Conservation (phyloP, 2,888 invertebrate genomes). For the Ischnura elegans region DNA sequence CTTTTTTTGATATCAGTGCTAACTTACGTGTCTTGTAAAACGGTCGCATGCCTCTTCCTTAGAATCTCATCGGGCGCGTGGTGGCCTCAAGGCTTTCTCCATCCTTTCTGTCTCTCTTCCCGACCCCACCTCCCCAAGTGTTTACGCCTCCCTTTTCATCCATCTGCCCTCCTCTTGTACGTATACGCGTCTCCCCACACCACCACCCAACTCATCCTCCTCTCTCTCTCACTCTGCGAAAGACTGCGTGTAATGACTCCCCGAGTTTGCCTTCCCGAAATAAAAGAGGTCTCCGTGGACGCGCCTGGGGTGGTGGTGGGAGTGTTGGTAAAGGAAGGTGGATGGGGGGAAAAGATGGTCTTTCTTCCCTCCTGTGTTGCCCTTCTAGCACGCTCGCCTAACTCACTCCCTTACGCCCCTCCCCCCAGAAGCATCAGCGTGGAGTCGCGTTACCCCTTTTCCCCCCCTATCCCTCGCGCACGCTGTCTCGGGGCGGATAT, state of each 20-base stretch:
- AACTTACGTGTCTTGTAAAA: no score
- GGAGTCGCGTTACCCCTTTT: not conserved
- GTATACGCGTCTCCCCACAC: not conserved
- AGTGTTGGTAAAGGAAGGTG: not conserved
- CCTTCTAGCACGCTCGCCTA: not conserved
- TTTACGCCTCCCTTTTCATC: not conserved
- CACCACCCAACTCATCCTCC: not conserved
- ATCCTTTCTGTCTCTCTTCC: not conserved
- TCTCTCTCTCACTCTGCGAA: not conserved
- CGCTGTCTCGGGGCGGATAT: no score
- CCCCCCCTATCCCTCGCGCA: no score
- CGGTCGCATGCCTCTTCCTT: no score
- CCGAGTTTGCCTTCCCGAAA: conserved; percentile 36
- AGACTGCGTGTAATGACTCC: conserved; percentile 24
- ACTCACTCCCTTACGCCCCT: not conserved
- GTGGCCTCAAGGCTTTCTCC: not conserved
- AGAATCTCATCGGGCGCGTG: no score
- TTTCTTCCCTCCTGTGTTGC: not conserved
- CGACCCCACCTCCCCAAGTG: not conserved
- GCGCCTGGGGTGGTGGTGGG: not conserved
- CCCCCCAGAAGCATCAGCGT: not conserved
- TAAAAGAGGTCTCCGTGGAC: conserved; percentile 11
- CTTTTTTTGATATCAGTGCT: no score
- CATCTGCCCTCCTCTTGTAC: not conserved
- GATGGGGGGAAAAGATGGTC: not conserved